Evolutionary conservation across 1,140 invertebrate species (phyloP), one percentile per base, ranked within the genome.

Genomic region (Cydia pomonella): DNA sequence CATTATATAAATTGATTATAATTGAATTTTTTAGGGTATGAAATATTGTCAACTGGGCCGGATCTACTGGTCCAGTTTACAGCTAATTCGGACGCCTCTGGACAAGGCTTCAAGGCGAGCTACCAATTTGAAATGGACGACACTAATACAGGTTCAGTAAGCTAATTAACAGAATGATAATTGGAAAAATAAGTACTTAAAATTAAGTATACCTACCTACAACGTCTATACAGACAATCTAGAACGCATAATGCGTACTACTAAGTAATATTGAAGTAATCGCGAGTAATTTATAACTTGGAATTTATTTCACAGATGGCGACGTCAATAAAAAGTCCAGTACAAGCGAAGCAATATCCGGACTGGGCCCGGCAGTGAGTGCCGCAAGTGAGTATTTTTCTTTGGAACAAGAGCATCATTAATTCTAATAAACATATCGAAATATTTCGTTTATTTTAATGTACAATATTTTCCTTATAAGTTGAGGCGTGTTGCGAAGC

Each of bases 51-150:
- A 50, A 97, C 96, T 16, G 96, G 97, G 23, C 94, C 96, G 18
- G 95, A 97, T 83, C 94, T 98, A 27, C 95, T 96, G 81, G 94
- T 98, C 33, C 96, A 97, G 86, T 98, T 98, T 84, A 95, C 97
- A 50, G 95, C 96, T 18, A 96, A 97, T 85, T 97, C 96, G 1
- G 95, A 97, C 82, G 95, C 94, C 81, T 97, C 97, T 0, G 96
- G 97, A 27, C 96, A 97, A 83, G 97, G 97, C 47, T 98, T 98
- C 92, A 97, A 97, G 86, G 97, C 96, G 38, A 96, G 94, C 82
- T 98, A 96, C 88, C 95, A 97, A 82, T 98, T 97, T 87, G 94
- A 96, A 81, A 93, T 94, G 72, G 94, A 95, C 76, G 95, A 96
- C 82, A 93, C 93, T 92, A 92, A 81, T 78, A 76, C 90, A 93